Percentiles rank a stretch among this genome's conserved stretches.
Evolutionary conservation across 2,888 invertebrate species (phyloP).

Genomic region (Sminthurides aquaticus): DNA sequence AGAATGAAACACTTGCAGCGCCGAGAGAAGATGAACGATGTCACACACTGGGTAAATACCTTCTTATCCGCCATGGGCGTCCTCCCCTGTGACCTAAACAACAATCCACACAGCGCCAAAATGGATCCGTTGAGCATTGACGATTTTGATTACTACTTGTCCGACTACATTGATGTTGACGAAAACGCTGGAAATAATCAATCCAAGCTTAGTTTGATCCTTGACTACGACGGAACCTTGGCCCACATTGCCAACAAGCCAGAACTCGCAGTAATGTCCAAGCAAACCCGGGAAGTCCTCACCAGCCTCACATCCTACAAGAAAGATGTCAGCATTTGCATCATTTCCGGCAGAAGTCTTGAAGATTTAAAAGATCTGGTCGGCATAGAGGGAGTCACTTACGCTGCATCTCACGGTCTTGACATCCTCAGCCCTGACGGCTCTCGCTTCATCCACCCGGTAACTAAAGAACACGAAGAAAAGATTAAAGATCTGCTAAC

Average conservation of each 20-base stretch:
- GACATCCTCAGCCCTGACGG: slow-evolving; percentile 50
- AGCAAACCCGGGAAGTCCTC: slow-evolving; percentile 47
- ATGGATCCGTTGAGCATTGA: slow-evolving; percentile 47
- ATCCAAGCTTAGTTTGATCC: slow-evolving; percentile 47
- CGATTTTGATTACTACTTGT: slow-evolving; percentile 47
- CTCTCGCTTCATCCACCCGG: slow-evolving; percentile 48
- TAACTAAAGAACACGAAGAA: slow-evolving; percentile 48
- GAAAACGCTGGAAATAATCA: slow-evolving; percentile 35
- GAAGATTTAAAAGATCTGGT: slow-evolving; percentile 48
- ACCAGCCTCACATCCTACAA: slow-evolving; percentile 46
- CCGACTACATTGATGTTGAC: slow-evolving; percentile 45
- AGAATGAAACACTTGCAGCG: slow-evolving; percentile 48
- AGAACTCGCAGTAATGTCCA: slow-evolving; percentile 47
- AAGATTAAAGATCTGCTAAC: slow-evolving; percentile 46
- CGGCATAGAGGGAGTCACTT: slow-evolving; percentile 48
- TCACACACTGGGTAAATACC: slow-evolving; percentile 48
- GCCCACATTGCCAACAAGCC: slow-evolving; percentile 49
- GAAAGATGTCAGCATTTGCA: slow-evolving; percentile 48
- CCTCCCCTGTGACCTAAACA: slow-evolving; percentile 44
- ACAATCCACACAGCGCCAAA: slow-evolving; percentile 44
- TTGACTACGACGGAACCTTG: slow-evolving; percentile 50
- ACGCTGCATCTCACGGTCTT: slow-evolving; percentile 49
- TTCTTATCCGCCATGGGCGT: slow-evolving; percentile 47
- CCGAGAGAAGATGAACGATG: slow-evolving; percentile 47
- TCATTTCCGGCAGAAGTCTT: slow-evolving; percentile 49